phyloP scores from a whole-genome alignment of 2,113 vertebrate species.

The Xiphias gladius region DNA sequence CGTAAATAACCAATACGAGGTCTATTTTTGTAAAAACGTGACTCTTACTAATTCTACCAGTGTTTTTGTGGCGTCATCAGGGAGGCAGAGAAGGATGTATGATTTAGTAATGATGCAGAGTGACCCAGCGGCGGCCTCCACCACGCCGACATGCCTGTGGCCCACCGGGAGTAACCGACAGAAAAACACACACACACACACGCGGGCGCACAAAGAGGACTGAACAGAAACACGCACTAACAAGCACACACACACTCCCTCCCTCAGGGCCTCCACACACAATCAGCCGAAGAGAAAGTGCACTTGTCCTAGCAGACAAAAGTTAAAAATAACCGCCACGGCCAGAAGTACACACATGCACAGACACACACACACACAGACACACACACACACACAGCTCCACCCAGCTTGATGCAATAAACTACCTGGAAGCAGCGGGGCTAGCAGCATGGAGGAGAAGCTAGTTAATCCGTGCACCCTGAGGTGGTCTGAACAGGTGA shows the following conservation, averaged over 20 bases:
- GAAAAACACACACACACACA: conserved; percentile 30
- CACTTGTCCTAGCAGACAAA: conserved; percentile 44
- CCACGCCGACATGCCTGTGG: neutral
- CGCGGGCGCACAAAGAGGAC: neutral
- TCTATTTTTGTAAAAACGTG: neutral
- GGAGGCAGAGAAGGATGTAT: conserved; percentile 5
- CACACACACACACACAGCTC: conserved; percentile 22
- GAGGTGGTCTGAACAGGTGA: conserved; percentile 13
- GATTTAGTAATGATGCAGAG: conserved; percentile 47
- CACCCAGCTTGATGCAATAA: conserved; percentile 32
- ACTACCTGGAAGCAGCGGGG: conserved; percentile 44
- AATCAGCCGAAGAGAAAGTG: conserved; percentile 53
- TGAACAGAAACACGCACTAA: conserved; percentile 9
- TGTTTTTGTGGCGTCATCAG: neutral
- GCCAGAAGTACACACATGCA: conserved; percentile 23
- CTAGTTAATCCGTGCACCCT: conserved; percentile 29
- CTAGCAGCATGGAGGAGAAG: conserved; percentile 13
- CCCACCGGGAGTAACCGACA: conserved; percentile 45
- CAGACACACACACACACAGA: conserved; percentile 30
- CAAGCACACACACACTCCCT: conserved; percentile 31
- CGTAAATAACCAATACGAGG: neutral
- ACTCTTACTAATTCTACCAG: neutral
- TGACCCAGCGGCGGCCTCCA: conserved; percentile 18
- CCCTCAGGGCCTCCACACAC: conserved; percentile 38
- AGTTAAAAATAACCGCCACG: conserved; percentile 73